Evolutionary conservation across 2,888 invertebrate species (phyloP).

Genomic region (Palloptera scutellata): DNA sequence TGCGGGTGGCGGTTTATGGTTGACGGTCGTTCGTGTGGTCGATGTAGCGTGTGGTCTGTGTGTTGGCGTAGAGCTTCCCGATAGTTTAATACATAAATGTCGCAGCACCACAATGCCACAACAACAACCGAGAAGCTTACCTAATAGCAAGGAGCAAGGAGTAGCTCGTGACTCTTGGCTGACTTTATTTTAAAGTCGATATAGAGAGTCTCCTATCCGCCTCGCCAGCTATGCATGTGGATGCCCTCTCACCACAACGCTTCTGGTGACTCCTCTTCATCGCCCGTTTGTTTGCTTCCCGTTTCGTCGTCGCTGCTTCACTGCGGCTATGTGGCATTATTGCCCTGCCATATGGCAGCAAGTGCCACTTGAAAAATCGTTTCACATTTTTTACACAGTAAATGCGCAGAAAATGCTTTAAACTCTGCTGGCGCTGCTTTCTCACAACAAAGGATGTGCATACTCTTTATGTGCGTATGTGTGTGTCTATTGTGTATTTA

Average conservation of each 20-base stretch:
- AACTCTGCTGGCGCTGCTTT: background rate
- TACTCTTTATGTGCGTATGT: background rate
- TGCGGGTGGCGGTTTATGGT: no score
- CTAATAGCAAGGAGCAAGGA: no score
- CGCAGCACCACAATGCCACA: no score
- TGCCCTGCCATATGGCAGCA: constrained; percentile 16
- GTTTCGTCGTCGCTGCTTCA: background rate
- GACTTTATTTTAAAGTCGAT: no score
- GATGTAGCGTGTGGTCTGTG: no score
- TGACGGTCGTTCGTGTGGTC: no score
- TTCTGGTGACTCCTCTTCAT: background rate
- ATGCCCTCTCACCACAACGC: background rate
- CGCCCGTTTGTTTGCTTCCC: background rate
- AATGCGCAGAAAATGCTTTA: constrained; percentile 12
- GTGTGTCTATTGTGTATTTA: background rate
- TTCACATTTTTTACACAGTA: constrained; percentile 16
- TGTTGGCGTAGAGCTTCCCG: no score
- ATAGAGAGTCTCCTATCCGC: no score
- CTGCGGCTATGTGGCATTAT: background rate
- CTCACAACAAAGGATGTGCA: background rate
- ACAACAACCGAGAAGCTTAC: no score
- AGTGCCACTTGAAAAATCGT: constrained; percentile 16
- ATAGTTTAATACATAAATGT: no score
- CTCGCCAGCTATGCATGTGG: background rate
- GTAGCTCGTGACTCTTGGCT: no score